Evolutionary conservation across 2,797 vertebrate species (phyloP), one percentile per base, ranked within the genome.

Genomic region (Tarsius wallacei): DNA sequence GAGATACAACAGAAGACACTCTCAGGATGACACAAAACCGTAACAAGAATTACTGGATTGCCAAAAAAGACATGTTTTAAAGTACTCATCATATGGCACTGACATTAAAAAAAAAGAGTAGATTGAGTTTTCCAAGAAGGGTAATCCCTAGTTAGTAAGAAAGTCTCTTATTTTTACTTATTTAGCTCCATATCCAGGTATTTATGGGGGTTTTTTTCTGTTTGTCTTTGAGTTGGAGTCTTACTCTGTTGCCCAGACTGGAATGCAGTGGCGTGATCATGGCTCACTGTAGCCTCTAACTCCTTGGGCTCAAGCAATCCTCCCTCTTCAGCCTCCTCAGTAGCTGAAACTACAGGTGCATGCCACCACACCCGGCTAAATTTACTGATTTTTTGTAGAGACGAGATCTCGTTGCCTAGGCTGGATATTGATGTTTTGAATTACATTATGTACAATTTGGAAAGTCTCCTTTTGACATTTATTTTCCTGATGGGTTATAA

Each of bases 61-160:
- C 74, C 33, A 19, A n/a, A 89, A 77, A 77, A 91, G 96, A 90
- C 21, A 36, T 53, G 47, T 80, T 87, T 77, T 64, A 84, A 93
- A 88, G 22, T 63, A 81, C 5, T 64, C 13, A 55, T 76, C 31
- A 63, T 7, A 31, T 61, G 36, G 78, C 95, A 85, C 14, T 42
- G 49, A 51, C 47, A 47, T 66, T 81, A 77, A 59, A 42, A 31
- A 90, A 95, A 94, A 2, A 76, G 61, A 49, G 8, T 87, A 76
- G 64, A 59, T 47, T 77, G 84, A 94, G 83, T 89, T 96, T 94
- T 96, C 87, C 61, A 93, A 93, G 78, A 89, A 83, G 36, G 55
- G 82, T 82, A 8, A 74, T 70, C 11, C 33, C 47, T 24, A 63
- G 17, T 16, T 12, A 87, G 21, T 73, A 59, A 89, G n/a, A 86